A percentile compares a stretch with the other conserved stretches of the same genome.
Evolutionary conservation across 2,113 vertebrate genomes (phyloP).

Genomic region (Trematocara variabile): DNA sequence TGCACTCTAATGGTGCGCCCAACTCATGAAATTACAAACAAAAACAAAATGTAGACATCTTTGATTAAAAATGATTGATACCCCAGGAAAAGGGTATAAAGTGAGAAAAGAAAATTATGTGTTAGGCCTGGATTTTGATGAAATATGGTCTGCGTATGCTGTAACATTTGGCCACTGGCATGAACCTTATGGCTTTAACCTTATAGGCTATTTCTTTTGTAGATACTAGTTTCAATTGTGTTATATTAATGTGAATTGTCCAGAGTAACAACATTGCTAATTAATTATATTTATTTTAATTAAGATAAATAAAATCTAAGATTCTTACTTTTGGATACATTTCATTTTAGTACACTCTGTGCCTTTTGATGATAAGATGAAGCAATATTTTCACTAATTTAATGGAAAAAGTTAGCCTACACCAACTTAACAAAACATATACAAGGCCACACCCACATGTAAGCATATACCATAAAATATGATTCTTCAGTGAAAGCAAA

Average conservation of each 20-base stretch:
- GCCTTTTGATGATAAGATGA: background rate
- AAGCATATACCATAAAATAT: background rate
- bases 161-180: constrained; percentile 18
- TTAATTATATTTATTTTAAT: background rate
- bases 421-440: background rate
- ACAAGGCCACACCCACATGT: background rate
- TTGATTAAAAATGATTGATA: constrained; percentile 50
- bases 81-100: background rate
- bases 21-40: constrained; percentile 27
- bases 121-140: constrained; percentile 13
- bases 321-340: background rate
- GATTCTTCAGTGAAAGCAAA: background rate
- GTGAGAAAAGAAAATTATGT: background rate
- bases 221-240: background rate
- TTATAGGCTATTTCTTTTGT: background rate
- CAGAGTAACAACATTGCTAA: background rate
- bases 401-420: background rate
- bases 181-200: background rate
- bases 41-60: constrained; percentile 19
- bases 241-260: background rate
- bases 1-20: background rate
- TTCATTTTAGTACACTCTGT: background rate
- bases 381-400: background rate
- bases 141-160: constrained; percentile 2
- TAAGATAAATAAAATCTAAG: background rate